Evolutionary conservation across 2,888 invertebrate genomes (phyloP), one percentile per base, ranked within the genome.

Genomic region (Drosophila barbarae): DNA sequence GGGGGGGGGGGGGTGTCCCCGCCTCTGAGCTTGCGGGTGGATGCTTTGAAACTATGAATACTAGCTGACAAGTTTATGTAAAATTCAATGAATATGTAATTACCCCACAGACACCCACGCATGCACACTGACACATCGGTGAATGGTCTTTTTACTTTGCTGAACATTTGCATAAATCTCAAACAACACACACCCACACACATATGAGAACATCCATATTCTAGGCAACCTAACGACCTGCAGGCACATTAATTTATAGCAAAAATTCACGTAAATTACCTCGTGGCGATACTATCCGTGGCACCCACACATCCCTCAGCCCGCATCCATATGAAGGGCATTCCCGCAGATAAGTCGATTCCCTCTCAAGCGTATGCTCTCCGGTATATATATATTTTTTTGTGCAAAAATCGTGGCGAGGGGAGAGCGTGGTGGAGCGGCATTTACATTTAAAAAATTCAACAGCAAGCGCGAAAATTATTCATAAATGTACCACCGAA

Each of bases 71-170:
- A 73, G 73, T 69, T 77, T 76, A 79, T 83, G 55, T 76, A 71
- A 73, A 79, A 80, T 83, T 79, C 84, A 46, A 80, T 82, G 84
- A 46, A 80, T 77, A 83, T 79, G 74, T 83, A 79, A 79, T 83
- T 77, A 65, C 44, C 49, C 54, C 50, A 51, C 41, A 63, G 50
- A 61, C 42, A 63, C 42, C 61, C 35, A 30, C 28, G 10, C 18
- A 26, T 63, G 35, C 41, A 34, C 42, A 46, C 44, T 35, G 57
- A 15, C 23, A 50, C 34, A 35, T 39, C 26, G 18, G 39, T 65
- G 70, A 57, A 59, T 54, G 54, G 55, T 59, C 59, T 74, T 59
- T 69, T 56, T 36, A 44, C 18, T 28, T 52, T 52, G 47, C 52
- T 46, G 18, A 44, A 42, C 26, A 76, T 79, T 83, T 73, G 71